Evolutionary conservation across 2,888 invertebrate genomes (phyloP).

Genomic region (Dicycla oo): DNA sequence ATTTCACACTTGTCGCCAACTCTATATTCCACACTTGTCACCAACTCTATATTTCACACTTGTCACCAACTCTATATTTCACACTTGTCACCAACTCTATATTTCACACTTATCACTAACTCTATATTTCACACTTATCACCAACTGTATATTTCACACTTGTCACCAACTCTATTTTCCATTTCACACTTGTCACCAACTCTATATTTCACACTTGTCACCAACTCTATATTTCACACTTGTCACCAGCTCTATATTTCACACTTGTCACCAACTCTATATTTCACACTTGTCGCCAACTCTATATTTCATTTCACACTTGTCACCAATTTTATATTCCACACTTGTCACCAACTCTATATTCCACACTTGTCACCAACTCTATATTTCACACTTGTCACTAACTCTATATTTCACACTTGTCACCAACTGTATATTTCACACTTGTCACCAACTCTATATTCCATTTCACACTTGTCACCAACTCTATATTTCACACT

Average conservation of each 20-base stretch:
- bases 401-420: neutral
- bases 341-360: neutral
- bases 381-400: neutral
- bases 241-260: neutral
- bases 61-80: neutral
- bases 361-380: neutral
- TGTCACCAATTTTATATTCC: no score
- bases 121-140: neutral
- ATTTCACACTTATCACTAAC: no score
- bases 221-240: neutral
- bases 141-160: neutral
- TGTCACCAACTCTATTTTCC: neutral
- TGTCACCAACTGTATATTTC: neutral
- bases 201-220: neutral
- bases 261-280: neutral
- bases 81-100: neutral
- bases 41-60: neutral
- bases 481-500: neutral
- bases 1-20: neutral
- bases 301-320: no score
- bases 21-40: neutral
- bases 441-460: neutral
- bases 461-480: neutral
- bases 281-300: neutral
- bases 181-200: neutral